Percentiles rank a stretch among this genome's conserved stretches.
phyloP scores from a whole-genome alignment of 1,140 invertebrate species.

The Trigoniulus corallinus region DNA sequence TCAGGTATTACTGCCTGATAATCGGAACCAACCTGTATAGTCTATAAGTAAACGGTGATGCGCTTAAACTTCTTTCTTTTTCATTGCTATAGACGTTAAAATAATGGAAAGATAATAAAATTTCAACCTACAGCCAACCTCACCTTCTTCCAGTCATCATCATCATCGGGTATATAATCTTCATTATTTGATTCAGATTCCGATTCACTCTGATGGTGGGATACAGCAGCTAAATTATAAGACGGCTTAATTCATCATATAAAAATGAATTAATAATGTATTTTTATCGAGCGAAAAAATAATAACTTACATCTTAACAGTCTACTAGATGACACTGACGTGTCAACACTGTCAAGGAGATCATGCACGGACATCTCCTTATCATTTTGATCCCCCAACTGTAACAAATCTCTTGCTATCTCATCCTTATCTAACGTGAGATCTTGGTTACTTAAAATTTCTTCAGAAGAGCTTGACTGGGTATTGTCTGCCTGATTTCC shows the following conservation, averaged over 20 bases:
- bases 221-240: conserved; percentile 33
- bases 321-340: conserved; percentile 18
- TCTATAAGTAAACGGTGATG: too few relatives aligned
- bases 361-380: conserved; percentile 23
- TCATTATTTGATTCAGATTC: conserved; percentile 39
- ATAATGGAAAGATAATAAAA: conserved; percentile 4
- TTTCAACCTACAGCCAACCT: too few relatives aligned
- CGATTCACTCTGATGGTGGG: conserved; percentile 38
- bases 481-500: conserved; percentile 31
- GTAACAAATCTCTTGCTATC: conserved; percentile 24
- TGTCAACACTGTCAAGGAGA: conserved; percentile 22
- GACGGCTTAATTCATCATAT: background rate
- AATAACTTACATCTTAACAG: conserved; percentile 30
- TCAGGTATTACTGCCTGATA: conserved; percentile 88
- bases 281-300: background rate
- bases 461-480: conserved; percentile 34
- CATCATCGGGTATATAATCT: conserved; percentile 24
- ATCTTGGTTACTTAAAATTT: conserved; percentile 30
- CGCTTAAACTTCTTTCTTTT: conserved; percentile 6
- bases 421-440: conserved; percentile 33
- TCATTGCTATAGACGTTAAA: conserved; percentile 4
- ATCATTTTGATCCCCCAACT: conserved; percentile 20
- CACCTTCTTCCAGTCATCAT: conserved; percentile 34
- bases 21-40: conserved; percentile 88
- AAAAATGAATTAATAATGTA: conserved; percentile 2